Conservation (phyloP, 2,113 vertebrate species). For the Platanista minor region DNA sequence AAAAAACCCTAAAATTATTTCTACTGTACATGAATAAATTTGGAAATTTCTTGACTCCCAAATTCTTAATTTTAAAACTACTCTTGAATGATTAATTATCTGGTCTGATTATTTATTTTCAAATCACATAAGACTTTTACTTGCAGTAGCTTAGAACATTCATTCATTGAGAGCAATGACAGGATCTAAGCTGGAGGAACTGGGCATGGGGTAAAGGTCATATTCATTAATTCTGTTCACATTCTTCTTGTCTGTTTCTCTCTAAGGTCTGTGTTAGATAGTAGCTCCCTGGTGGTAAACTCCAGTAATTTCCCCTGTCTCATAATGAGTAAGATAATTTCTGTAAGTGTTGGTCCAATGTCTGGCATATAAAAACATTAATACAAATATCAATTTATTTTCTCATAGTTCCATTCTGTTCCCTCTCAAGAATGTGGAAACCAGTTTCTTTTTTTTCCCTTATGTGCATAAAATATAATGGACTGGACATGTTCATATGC, state of each 20-base stretch:
- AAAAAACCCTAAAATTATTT: neutral
- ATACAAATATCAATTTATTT: neutral
- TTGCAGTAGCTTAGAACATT: neutral
- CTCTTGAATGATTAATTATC: neutral
- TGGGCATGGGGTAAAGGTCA: neutral
- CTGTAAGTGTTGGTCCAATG: neutral
- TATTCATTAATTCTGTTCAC: neutral
- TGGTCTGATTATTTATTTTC: neutral
- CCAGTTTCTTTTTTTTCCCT: neutral
- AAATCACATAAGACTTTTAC: neutral
- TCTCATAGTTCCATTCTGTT: neutral
- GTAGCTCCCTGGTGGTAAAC: neutral
- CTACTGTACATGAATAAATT: neutral
- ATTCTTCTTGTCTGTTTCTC: neutral
- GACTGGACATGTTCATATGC: neutral
- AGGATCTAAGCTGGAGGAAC: neutral
- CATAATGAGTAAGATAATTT: neutral
- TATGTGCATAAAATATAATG: neutral
- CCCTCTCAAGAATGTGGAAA: neutral
- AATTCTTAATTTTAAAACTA: neutral
- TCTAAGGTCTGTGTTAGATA: neutral
- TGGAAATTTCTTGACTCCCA: neutral
- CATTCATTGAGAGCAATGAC: neutral
- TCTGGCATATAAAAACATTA: neutral
- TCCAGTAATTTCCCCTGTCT: neutral